Conservation (phyloP, 2,113 vertebrate species). For the Neolamprologus brichardi region DNA sequence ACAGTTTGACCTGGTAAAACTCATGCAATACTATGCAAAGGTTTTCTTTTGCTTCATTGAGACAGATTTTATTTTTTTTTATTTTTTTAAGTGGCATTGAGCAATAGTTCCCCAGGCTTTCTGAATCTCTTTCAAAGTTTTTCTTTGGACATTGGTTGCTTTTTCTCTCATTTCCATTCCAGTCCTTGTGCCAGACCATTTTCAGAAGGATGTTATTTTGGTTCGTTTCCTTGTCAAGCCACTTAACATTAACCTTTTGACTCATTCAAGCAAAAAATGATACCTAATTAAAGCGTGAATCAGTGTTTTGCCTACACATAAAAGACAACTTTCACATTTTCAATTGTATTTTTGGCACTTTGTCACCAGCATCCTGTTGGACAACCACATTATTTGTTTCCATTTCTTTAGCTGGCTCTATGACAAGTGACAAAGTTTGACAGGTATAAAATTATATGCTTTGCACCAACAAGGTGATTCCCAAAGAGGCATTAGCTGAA, state of each 20-base stretch:
- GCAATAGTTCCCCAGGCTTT: not conserved
- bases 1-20: not conserved
- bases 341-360: not conserved
- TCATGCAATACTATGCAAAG: not conserved
- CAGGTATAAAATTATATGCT: not conserved
- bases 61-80: not conserved
- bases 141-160: not conserved
- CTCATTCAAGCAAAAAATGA: not conserved
- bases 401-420: not conserved
- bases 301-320: not conserved
- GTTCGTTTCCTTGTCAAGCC: fast-evolving
- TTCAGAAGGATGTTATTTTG: not conserved
- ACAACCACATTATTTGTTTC: not conserved
- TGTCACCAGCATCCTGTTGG: not conserved
- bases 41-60: not conserved
- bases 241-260: not conserved
- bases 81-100: not conserved
- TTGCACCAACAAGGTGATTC: not conserved
- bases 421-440: not conserved
- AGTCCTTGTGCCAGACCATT: not conserved
- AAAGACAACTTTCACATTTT: not conserved
- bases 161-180: not conserved
- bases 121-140: not conserved
- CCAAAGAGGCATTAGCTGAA: not conserved
- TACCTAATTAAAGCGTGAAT: not conserved